Base-by-base conservation (phyloP, 2,113 vertebrate genomes). In the Stercorarius parasiticus region DNA sequence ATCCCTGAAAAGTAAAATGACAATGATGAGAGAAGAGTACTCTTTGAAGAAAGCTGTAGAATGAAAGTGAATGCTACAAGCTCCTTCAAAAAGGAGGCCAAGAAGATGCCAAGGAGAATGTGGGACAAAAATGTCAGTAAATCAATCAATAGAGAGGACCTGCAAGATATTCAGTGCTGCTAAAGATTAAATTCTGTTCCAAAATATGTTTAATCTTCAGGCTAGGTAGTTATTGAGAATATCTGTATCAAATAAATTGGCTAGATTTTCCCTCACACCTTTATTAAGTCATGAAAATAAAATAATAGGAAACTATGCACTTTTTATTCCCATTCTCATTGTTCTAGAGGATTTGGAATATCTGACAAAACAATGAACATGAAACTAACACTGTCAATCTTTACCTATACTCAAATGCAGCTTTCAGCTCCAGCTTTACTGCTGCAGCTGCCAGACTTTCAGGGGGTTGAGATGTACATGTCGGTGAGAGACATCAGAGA, bases 161-260 rank as follows among this genome's bases (percentile, higher is more conserved):
- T 90, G 42, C 18, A 34, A 93, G 27, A 30, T 67, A 81, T 23
- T 71, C 18, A 66, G 32, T 47, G 4, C 27, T 72, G 55, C 36
- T 88, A 74, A 90, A 89, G 6, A 62, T 10, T 2, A 92, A 73
- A 73, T 17, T 7, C n/a, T 73, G 26, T 38, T 91, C 38, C 29
- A 73, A 92, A 94, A n/a, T 50, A 67, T 9, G 87, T 74, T 94
- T 90, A 25, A 27, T 80, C n/a, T 95, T 96, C 90, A 73, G 56
- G 30, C 43, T 90, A 82, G 6, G 15, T 80, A 58, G 36, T n/a
- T 93, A 32, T 27, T 3, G 1, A 81, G n/a, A 64, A 29, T 43
- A 29, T 43, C 23, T 49, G 1, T 72, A 50, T 45, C 14, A 69
- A 59, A 10, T 47, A 71, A 45, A 8, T 53, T 20, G 14, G 7